Base-by-base conservation (phyloP, 2,113 vertebrate genomes). In the Pseudolaguvia tuberculata region DNA sequence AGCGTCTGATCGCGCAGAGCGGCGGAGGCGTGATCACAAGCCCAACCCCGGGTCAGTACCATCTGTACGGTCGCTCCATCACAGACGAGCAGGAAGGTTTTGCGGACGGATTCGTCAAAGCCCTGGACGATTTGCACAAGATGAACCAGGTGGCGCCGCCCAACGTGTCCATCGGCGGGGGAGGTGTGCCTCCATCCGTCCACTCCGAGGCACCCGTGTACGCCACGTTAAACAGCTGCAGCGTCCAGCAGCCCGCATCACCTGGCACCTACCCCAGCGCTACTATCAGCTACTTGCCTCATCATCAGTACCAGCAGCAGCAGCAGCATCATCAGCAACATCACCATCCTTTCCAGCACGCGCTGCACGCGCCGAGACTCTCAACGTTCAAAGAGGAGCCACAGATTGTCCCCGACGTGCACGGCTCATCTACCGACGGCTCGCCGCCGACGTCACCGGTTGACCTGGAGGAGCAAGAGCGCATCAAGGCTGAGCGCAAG, bases 51-150 rank as follows among this genome's bases (percentile, higher is more conserved):
- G 91, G 88, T 18, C 85, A 88, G 53, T 93, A 91, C 84, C 93
- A 88, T 80, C 89, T 92, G 70, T 91, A 91, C 78, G 87, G 87
- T 69, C 88, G 91, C 56, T 87, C 92, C 0, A 92, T 91, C 85
- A 90, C 94, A 0, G 94, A 94, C 81, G 95, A 98, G 73, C 93
- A 96, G 83, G 96, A 97, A 82, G 92, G 90, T 11, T 97, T 96
- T 68, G 89, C 91, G 2, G 93, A 95, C 66, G 92, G 93, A 35
- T 97, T 97, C 74, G 92, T 95, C 1, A 95, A 95, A 87, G 94
- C 94, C 0, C 81, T 96, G 83, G 96, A 98, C 85, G 95, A 97
- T 78, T 89, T 97, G 27, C 93, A 97, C 87, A 95, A 96, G 84
- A 94, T 96, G 90, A 96, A 97, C 86, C 94, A 94, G 79, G 92